Percentiles rank a stretch among this genome's conserved stretches.
Evolutionary conservation across 30 jellyfish, hydroid and myxozoan genomes (phyloP).

Genomic region (Aurelia aurita complex sp. Pacific): DNA sequence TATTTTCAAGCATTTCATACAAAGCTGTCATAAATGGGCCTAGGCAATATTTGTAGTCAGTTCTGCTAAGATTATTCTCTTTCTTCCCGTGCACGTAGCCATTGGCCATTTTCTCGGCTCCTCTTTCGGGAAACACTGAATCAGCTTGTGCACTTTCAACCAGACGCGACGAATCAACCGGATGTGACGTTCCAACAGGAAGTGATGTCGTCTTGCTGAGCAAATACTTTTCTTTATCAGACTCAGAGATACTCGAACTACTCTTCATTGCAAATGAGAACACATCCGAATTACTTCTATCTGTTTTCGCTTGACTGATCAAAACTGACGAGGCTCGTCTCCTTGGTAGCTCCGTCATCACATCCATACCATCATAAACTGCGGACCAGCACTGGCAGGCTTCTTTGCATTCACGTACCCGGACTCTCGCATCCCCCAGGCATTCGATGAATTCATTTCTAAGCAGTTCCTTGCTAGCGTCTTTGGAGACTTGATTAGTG

Average conservation of each 20-base stretch:
- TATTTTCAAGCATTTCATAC: slow-evolving; percentile 75
- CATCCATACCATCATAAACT: slow-evolving; percentile 98
- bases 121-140: background rate
- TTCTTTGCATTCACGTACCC: slow-evolving; percentile 68
- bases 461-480: slow-evolving; percentile 9
- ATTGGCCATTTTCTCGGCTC: slow-evolving; percentile 17
- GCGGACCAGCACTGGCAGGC: slow-evolving; percentile 97
- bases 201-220: background rate
- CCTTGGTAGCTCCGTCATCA: slow-evolving; percentile 79
- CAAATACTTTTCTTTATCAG: slow-evolving; percentile 2
- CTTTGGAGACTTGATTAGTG: background rate
- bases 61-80: background rate
- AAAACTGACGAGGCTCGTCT: slow-evolving; percentile 42
- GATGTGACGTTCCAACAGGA: background rate
- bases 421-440: slow-evolving; percentile 62
- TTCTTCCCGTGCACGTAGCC: slow-evolving; percentile 18
- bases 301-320: slow-evolving; percentile 49
- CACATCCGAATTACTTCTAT: slow-evolving; percentile 45
- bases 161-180: background rate
- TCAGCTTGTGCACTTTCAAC: background rate
- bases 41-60: slow-evolving; percentile 59
- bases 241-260: slow-evolving; percentile 16
- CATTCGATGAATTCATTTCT: slow-evolving; percentile 65
- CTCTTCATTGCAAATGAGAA: slow-evolving; percentile 41
- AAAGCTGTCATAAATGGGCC: slow-evolving; percentile 92